Conservation (phyloP, 2,113 vertebrate species). For the Cyprinodon tularosa region DNA sequence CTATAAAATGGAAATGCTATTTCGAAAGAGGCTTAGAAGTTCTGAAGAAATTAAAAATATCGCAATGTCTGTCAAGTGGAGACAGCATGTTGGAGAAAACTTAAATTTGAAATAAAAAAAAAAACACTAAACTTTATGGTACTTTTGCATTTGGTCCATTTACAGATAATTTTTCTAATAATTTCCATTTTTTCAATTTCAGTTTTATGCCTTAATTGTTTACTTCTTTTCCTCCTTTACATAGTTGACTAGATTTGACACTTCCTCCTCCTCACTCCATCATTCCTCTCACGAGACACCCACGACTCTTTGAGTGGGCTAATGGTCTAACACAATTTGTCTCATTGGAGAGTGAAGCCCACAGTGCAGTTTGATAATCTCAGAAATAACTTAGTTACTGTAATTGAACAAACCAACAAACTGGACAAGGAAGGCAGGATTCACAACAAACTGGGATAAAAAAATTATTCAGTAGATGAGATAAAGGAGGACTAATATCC, state of each 20-base stretch:
- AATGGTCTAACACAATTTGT: conserved; percentile 65
- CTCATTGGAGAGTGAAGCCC: conserved; percentile 41
- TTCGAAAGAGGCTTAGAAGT: background rate
- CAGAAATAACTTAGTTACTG: conserved; percentile 64
- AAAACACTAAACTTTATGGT: background rate
- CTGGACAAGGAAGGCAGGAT: conserved; percentile 42
- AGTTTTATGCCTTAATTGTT: background rate
- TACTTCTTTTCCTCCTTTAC: conserved; percentile 3
- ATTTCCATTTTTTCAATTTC: too few species aligned
- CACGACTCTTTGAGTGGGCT: conserved; percentile 58
- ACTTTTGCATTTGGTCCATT: background rate
- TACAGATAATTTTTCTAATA: background rate
- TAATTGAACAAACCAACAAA: conserved; percentile 55
- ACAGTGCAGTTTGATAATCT: conserved; percentile 45
- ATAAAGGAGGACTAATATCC: background rate
- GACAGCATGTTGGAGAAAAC: too few species aligned
- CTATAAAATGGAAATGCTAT: background rate
- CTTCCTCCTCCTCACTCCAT: background rate
- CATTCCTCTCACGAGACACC: conserved; percentile 42
- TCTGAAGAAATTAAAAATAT: background rate
- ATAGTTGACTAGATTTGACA: conserved; percentile 36
- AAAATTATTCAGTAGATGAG: conserved; percentile 1
- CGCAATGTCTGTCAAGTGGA: background rate
- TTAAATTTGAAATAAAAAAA: too few species aligned
- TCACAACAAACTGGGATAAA: conserved; percentile 1